Percentiles rank a stretch among this genome's conserved stretches.
These are phyloP conservation scores for Tetramorium simillimum DNA, from an alignment of 1,140 invertebrate genomes.

Conservation along the genomic window DNA sequence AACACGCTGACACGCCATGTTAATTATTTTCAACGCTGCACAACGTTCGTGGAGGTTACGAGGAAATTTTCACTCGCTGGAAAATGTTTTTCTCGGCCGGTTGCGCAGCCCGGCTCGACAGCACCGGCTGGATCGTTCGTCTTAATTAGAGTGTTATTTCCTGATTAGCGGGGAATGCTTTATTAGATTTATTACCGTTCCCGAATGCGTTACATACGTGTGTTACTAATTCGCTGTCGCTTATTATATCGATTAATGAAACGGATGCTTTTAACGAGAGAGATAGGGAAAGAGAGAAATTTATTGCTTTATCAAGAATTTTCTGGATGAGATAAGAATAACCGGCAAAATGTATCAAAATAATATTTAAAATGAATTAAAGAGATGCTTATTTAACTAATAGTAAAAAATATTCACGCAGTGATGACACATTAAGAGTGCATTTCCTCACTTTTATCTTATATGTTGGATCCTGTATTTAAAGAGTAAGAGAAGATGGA, in stretches of 20 bases:
- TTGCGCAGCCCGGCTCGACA: constrained; percentile 30
- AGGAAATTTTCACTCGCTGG: constrained; percentile 56
- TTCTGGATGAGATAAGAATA: neutral
- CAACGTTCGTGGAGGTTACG: constrained; percentile 1
- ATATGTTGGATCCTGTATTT: neutral
- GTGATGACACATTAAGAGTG: neutral
- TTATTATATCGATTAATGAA: constrained; percentile 61
- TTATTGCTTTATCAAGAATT: constrained; percentile 5
- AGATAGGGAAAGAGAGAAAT: neutral
- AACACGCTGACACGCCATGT: constrained; percentile 47
- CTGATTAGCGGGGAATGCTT: constrained; percentile 77
- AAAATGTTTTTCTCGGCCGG: constrained; percentile 59
- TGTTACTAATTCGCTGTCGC: constrained; percentile 47
- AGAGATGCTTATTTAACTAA: neutral
- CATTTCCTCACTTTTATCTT: neutral
- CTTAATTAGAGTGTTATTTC: constrained; percentile 80
- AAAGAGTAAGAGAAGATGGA: neutral
- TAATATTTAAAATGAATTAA: neutral
- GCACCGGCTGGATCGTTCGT: constrained; percentile 70
- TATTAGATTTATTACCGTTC: constrained; percentile 78
- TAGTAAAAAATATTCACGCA: neutral
- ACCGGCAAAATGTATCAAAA: neutral
- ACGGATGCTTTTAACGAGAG: constrained; percentile 35
- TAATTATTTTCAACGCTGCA: constrained; percentile 65
- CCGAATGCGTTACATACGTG: constrained; percentile 48